Evolutionary conservation across 2,888 invertebrate genomes (phyloP).

Genomic region (Kuschelorhynchus macadamiae): DNA sequence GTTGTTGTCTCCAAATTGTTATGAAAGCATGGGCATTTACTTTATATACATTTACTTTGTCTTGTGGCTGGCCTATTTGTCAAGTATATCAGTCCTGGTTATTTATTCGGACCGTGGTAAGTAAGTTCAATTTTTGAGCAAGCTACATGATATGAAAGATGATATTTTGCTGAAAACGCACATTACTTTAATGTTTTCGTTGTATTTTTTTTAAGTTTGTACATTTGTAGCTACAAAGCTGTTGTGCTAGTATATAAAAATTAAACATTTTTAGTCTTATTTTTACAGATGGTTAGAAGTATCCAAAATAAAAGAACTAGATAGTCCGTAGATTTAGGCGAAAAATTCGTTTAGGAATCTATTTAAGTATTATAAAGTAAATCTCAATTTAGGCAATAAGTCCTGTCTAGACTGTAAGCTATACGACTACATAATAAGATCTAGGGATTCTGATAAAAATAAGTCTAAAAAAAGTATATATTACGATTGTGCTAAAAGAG

Average conservation of each 20-base stretch:
- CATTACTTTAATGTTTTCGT: background rate
- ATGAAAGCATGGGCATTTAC: too few relatives aligned
- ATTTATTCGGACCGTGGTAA: too few relatives aligned
- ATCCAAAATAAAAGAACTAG: constrained; percentile 16
- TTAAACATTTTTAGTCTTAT: constrained; percentile 23
- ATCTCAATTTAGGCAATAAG: constrained; percentile 13
- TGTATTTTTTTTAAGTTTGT: constrained; percentile 20
- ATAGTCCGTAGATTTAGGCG: constrained; percentile 27
- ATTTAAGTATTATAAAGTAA: constrained; percentile 15
- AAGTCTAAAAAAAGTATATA: constrained; percentile 28
- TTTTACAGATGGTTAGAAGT: constrained; percentile 18
- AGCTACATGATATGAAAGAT: too few relatives aligned
- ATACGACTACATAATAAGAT: constrained; percentile 12
- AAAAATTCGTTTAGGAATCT: constrained; percentile 12
- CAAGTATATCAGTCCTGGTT: too few relatives aligned
- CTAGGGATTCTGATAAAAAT: constrained; percentile 27
- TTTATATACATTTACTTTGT: too few relatives aligned
- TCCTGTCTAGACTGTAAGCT: too few relatives aligned
- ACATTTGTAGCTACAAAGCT: constrained; percentile 26
- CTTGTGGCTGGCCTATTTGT: too few relatives aligned
- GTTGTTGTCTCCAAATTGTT: too few relatives aligned
- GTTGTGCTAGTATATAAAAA: constrained; percentile 26
- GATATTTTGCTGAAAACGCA: background rate
- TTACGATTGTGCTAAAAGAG: constrained; percentile 2
- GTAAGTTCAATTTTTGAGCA: too few relatives aligned